These are phyloP conservation scores for Sardina pilchardus DNA, from an alignment of 2,113 vertebrate species.

Conservation along the genomic window DNA sequence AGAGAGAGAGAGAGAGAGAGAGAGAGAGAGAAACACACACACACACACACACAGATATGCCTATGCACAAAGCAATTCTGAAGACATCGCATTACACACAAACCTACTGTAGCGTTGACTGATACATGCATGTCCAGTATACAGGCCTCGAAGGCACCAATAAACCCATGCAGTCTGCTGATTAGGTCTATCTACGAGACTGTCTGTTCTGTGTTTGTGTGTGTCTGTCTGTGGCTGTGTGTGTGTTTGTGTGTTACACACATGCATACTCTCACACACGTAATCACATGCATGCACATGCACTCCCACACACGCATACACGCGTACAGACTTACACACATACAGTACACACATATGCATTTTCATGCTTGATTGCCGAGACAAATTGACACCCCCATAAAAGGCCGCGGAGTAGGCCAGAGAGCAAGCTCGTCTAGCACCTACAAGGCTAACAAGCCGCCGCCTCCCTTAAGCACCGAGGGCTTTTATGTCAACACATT, in stretches of 20 bases:
- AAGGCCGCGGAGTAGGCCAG: not conserved
- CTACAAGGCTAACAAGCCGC: not conserved
- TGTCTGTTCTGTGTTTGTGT: not conserved
- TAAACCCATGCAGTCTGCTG: constrained; percentile 16
- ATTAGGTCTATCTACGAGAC: not conserved
- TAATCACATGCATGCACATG: not conserved
- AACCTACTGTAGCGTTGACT: not conserved
- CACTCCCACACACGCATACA: not conserved
- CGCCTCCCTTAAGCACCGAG: not conserved
- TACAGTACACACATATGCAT: not conserved
- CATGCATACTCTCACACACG: not conserved
- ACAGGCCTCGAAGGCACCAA: not conserved
- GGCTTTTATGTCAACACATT: not conserved
- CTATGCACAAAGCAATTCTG: not conserved
- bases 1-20: not conserved
- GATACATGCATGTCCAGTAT: not conserved
- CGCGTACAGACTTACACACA: no score
- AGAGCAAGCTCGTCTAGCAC: not conserved
- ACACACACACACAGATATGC: not conserved
- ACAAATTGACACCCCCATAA: not conserved
- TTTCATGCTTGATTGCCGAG: not conserved
- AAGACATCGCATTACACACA: not conserved
- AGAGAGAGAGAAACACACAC: not conserved
- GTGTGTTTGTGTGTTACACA: not conserved
- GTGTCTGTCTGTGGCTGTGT: not conserved